Evolutionary conservation across 2,113 vertebrate genomes (phyloP).

Genomic region (Peromyscus maniculatus): DNA sequence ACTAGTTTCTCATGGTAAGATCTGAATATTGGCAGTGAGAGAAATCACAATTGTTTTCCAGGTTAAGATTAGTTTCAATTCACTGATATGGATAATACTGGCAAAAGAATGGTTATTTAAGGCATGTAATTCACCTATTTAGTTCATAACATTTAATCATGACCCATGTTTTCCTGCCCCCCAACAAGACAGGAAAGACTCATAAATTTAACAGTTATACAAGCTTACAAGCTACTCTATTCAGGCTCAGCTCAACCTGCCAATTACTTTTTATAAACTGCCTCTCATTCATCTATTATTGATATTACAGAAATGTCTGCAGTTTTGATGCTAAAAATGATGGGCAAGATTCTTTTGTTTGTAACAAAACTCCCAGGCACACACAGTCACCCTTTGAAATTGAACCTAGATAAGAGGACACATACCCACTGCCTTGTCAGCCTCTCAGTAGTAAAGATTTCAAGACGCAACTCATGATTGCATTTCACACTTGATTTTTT

Average conservation of each 20-base stretch:
- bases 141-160: neutral
- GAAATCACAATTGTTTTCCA: neutral
- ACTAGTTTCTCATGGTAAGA: neutral
- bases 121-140: neutral
- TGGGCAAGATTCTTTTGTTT: neutral
- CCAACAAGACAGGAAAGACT: neutral
- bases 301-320: slow-evolving; percentile 11
- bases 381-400: neutral
- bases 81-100: neutral
- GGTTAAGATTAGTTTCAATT: neutral
- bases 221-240: neutral
- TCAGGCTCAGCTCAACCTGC: neutral
- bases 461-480: neutral
- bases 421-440: neutral
- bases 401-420: neutral
- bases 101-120: neutral
- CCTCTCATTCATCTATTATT: neutral
- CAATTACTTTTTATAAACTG: slow-evolving; percentile 47
- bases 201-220: neutral
- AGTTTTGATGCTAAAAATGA: slow-evolving; percentile 11
- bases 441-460: neutral
- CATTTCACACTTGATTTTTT: slow-evolving; percentile 41
- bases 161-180: neutral
- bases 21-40: neutral
- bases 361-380: neutral